phyloP scores from a whole-genome alignment of 2,797 vertebrate genomes.

The Heliangelus exortis region DNA sequence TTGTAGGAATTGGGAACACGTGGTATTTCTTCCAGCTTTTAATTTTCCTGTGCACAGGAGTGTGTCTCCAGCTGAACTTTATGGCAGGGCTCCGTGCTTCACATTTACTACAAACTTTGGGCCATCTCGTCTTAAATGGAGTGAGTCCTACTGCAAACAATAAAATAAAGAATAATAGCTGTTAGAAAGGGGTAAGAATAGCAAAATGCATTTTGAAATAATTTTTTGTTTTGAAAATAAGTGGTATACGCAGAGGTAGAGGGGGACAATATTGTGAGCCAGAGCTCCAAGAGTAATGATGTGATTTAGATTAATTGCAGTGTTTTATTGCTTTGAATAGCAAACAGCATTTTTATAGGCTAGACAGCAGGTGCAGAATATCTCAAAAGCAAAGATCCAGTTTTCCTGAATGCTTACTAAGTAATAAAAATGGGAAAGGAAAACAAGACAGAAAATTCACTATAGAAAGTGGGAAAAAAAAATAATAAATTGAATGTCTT shows the following conservation, averaged over 20 bases:
- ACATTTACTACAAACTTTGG: rapidly evolving
- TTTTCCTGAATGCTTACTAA: conserved; percentile 58
- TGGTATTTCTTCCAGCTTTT: neutral
- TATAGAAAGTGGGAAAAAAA: neutral
- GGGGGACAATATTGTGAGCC: conserved; percentile 25
- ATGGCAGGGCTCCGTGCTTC: neutral
- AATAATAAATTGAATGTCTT: neutral
- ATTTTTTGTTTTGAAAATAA: neutral
- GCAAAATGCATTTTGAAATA: neutral
- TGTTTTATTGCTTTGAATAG: conserved; percentile 73
- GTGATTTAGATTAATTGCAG: conserved; percentile 72
- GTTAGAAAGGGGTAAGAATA: neutral
- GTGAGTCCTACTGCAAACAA: neutral
- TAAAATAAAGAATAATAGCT: neutral
- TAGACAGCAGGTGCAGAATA: conserved; percentile 75
- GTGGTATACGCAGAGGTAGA: neutral
- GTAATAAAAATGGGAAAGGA: conserved; percentile 61
- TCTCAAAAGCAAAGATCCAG: conserved; percentile 65
- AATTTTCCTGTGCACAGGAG: rapidly evolving
- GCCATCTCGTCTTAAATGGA: neutral
- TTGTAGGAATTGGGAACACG: rapidly evolving
- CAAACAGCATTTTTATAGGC: conserved; percentile 74
- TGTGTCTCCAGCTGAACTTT: neutral
- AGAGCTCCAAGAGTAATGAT: conserved; percentile 54
- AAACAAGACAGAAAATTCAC: conserved; percentile 48